These are phyloP conservation scores for Desoria tigrina DNA, from an alignment of 2,888 invertebrate genomes.

Conservation along the genomic window DNA sequence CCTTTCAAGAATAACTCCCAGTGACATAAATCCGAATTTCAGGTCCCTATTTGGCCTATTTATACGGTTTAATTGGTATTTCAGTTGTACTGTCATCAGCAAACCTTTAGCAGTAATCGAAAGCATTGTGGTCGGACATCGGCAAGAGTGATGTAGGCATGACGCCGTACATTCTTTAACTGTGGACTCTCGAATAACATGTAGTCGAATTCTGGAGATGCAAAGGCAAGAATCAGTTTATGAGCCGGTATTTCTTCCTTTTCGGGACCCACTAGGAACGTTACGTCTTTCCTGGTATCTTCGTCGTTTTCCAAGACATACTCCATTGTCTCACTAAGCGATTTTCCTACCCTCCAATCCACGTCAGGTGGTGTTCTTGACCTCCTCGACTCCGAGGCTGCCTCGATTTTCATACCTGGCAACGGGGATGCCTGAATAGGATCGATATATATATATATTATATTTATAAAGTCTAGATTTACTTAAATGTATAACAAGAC, in stretches of 20 bases:
- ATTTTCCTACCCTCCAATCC: background rate
- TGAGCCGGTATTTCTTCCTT: background rate
- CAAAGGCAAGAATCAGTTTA: background rate
- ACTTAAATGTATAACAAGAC: too few species aligned
- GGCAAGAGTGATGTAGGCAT: background rate
- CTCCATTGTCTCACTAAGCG: background rate
- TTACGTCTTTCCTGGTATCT: constrained; percentile 7
- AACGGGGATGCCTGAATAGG: too few species aligned
- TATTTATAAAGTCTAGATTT: too few species aligned
- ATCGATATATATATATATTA: too few species aligned
- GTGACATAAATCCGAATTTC: too few species aligned
- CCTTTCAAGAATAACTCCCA: too few species aligned
- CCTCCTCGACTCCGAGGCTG: too few species aligned
- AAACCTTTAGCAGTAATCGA: constrained; percentile 3
- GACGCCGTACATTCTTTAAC: background rate
- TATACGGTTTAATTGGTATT: too few species aligned
- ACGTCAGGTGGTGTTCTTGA: too few species aligned
- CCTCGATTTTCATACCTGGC: too few species aligned
- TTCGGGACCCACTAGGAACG: constrained; percentile 11
- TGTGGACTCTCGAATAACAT: background rate
- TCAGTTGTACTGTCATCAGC: too few species aligned
- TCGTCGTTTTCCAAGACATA: constrained; percentile 1
- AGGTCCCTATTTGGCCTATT: too few species aligned
- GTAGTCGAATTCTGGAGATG: background rate
- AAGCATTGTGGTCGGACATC: background rate